Conservation (phyloP, 2,888 invertebrate genomes). For the Caenorhabditis panamensis region DNA sequence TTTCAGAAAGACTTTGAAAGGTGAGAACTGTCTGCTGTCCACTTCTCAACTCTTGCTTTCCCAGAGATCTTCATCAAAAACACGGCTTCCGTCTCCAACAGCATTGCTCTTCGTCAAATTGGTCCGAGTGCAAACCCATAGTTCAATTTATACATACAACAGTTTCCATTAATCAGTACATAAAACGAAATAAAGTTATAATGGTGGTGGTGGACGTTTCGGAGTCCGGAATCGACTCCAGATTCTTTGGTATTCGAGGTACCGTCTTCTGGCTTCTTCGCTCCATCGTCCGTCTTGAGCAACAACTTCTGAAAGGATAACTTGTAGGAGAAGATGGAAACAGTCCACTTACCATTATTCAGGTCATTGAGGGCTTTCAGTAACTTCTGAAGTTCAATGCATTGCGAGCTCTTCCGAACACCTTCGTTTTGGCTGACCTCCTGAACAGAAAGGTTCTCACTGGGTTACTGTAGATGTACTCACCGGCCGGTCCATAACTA, state of each 20-base stretch:
- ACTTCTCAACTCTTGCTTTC: neutral
- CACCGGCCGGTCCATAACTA: conserved; percentile 37
- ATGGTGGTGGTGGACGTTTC: conserved; percentile 12
- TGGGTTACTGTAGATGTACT: no score
- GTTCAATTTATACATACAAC: conserved; percentile 20
- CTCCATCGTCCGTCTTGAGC: conserved; percentile 63
- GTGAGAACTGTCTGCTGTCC: neutral
- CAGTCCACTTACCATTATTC: conserved; percentile 61
- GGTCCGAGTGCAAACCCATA: neutral
- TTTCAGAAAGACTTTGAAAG: conserved; percentile 9
- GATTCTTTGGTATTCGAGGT: conserved; percentile 65
- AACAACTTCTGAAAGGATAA: conserved; percentile 57
- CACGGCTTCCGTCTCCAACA: neutral
- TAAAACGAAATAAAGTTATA: conserved; percentile 7
- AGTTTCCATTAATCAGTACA: neutral
- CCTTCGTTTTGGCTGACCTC: conserved; percentile 48
- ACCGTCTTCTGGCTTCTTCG: conserved; percentile 65
- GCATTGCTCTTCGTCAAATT: neutral
- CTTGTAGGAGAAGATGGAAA: no score
- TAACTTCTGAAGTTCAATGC: conserved; percentile 50
- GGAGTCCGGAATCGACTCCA: conserved; percentile 61
- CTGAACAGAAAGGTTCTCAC: conserved; percentile 13
- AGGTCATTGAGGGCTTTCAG: conserved; percentile 61
- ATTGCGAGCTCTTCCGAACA: conserved; percentile 36
- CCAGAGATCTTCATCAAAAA: conserved; percentile 9